Evolutionary conservation across 1,140 invertebrate species (phyloP), one percentile per base, ranked within the genome.

Genomic region (Hylyphantes graminicola): DNA sequence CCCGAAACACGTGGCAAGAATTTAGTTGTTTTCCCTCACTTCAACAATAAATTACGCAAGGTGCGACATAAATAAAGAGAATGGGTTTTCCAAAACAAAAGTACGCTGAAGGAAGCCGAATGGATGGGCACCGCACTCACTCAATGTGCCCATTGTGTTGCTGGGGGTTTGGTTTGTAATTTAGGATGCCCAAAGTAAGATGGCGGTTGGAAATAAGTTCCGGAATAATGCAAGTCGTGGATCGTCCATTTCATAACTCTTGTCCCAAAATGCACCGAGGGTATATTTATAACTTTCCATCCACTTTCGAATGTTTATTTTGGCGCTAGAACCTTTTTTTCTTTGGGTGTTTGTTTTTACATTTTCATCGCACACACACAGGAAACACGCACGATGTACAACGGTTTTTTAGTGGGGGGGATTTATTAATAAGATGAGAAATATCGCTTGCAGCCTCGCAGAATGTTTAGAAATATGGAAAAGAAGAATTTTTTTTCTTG

Each of bases 391-490:
- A 35, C 35, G 74, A 54, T 10, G 15, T n/a, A 76, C 55, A 76
- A 76, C 61, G 50, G 74, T 76, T 76, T 76, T 17, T 70, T n/a
- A 54, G 13, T 50, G 57, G 15, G 35, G n/a, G 57, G 54, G 59
- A 76, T 76, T 76, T 76, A 76, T 76, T 61, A 76, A 76, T 76
- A 76, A 76, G 51, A 74, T 74, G 72, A 21, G 57, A 74, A 74
- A 55, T 74, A 57, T 21, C 67, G 67, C 57, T 61, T 35, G 57
- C 12, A 61, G 57, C 17, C 57, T 61, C n/a, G 67, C 35, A 53
- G n/a, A 50, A 13, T 13, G 53, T 53, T 17, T 51, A 55, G 54
- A 70, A 70, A 70, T 70, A 70, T 70, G 68, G 68, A 70, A 70
- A 70, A 48, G 35, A 35, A 35, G 35, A 35, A 35, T 35, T 35